Evolutionary conservation across 2,113 vertebrate genomes (phyloP), one percentile per base, ranked within the genome.

Genomic region (Prinia subflava): DNA sequence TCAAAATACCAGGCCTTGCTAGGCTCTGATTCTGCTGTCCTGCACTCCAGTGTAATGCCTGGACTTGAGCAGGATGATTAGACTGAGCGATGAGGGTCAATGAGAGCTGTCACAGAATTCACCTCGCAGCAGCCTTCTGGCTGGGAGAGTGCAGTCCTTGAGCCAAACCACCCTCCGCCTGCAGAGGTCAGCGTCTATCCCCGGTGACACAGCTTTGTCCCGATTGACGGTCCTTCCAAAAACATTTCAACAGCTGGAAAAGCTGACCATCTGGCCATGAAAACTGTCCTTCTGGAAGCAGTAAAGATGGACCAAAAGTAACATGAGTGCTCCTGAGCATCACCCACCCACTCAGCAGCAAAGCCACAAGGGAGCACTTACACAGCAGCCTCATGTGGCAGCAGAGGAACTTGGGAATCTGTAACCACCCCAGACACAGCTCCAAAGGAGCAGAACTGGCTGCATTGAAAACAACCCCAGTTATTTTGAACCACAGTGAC

Each of bases 161-260:
- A 92, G 78, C 67, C 75, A 95, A 96, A 52, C 12, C 42, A 73
- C 53, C 13, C 20, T 70, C 69, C 50, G 84, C 69, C 87, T 94
- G 87, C 33, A 83, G 89, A 90, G 71, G 78, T 82, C 89, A 81
- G 77, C 0, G 0, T 3, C 2, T 69, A 20, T 79, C 71, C 84
- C 73, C 33, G 46, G 19, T 22, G 77, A 59, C 69, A 52, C 59
- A 79, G 74, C 49, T 83, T 74, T 53, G 53, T 86, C 79, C 57
- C 82, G 57, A 83, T 52, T 74, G 42, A 84, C 76, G 28, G 42
- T 22, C 74, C 75, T 92, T 88, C 68, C 75, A 92, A 81, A 90
- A 94, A 63, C 73, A 94, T 91, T 92, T 90, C 83, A 94, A 53
- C 93, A 95, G 60, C 78, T 95, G 87, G 69, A 87, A 90, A 86